These are phyloP conservation scores for Mycalesis mineus DNA, from an alignment of 2,888 invertebrate species.

Conservation along the genomic window DNA sequence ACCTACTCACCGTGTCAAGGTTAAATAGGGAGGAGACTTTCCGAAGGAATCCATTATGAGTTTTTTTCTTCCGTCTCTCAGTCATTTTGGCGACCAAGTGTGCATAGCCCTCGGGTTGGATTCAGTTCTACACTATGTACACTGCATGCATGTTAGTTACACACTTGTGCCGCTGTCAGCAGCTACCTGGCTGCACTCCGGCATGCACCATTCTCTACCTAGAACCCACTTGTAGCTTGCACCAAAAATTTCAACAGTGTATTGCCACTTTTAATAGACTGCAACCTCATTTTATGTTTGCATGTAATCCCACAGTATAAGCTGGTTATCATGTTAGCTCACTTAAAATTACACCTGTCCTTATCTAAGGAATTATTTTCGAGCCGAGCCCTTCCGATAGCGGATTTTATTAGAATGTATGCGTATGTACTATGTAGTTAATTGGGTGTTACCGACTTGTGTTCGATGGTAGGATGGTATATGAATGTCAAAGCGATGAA, in stretches of 20 bases:
- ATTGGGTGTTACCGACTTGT: slow-evolving; percentile 68
- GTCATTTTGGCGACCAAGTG: slow-evolving; percentile 71
- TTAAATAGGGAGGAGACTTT: slow-evolving; percentile 93
- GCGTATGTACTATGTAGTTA: slow-evolving; percentile 64
- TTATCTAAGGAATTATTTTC: slow-evolving; percentile 67
- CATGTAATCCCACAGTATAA: slow-evolving; percentile 54
- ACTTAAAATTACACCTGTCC: slow-evolving; percentile 58
- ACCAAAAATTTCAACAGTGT: slow-evolving; percentile 63
- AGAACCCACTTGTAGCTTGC: slow-evolving; percentile 76
- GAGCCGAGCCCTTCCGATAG: slow-evolving; percentile 74
- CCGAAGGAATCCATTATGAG: slow-evolving; percentile 86
- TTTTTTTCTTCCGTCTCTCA: slow-evolving; percentile 77
- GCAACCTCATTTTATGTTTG: slow-evolving; percentile 51
- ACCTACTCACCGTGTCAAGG: slow-evolving; percentile 87
- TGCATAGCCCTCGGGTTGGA: slow-evolving; percentile 65
- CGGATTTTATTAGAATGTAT: slow-evolving; percentile 67
- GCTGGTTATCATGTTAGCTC: slow-evolving; percentile 69
- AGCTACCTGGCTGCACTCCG: slow-evolving; percentile 62
- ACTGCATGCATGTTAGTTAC: slow-evolving; percentile 79
- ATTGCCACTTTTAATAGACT: slow-evolving; percentile 49
- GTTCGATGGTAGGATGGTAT: slow-evolving; percentile 70
- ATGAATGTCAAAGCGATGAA: slow-evolving; percentile 79
- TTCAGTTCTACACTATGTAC: slow-evolving; percentile 74
- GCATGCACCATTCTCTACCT: slow-evolving; percentile 77
- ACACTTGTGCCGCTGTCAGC: slow-evolving; percentile 72